phyloP scores from a whole-genome alignment of 2,797 vertebrate species.

The Anas georgica region DNA sequence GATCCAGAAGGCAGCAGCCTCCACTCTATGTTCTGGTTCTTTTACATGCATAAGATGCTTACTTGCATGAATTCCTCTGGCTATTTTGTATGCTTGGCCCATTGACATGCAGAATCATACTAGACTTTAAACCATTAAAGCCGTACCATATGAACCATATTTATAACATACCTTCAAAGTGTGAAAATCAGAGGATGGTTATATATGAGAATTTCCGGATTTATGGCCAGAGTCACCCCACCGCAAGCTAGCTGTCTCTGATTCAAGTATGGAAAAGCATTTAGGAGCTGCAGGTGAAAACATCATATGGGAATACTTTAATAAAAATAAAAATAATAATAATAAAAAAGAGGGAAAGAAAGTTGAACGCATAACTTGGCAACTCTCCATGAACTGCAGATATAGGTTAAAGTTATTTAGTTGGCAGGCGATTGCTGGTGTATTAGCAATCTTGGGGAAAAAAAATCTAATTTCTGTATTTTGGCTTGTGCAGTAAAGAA shows the following conservation, averaged over 20 bases:
- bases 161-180: conserved; percentile 12
- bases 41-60: not conserved
- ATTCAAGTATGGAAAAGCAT: conserved; percentile 52
- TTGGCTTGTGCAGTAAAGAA: conserved; percentile 66
- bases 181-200: conserved; percentile 35
- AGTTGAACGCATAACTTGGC: conserved; percentile 51
- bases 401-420: conserved; percentile 64
- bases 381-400: conserved; percentile 38
- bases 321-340: conserved; percentile 16
- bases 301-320: conserved; percentile 56
- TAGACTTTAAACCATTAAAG: not conserved
- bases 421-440: conserved; percentile 40
- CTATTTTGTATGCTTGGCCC: not conserved
- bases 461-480: conserved; percentile 54
- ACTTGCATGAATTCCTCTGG: not conserved
- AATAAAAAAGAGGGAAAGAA: conserved; percentile 25
- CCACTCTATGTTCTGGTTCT: not conserved
- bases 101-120: not conserved
- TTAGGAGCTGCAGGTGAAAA: conserved; percentile 64
- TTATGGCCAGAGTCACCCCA: not conserved
- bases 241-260: not conserved
- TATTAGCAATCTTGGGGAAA: conserved; percentile 24
- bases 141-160: not conserved
- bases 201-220: conserved; percentile 6
- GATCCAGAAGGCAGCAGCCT: not conserved